phyloP scores from a whole-genome alignment of 2,113 vertebrate species.

The Vulpes lagopus region DNA sequence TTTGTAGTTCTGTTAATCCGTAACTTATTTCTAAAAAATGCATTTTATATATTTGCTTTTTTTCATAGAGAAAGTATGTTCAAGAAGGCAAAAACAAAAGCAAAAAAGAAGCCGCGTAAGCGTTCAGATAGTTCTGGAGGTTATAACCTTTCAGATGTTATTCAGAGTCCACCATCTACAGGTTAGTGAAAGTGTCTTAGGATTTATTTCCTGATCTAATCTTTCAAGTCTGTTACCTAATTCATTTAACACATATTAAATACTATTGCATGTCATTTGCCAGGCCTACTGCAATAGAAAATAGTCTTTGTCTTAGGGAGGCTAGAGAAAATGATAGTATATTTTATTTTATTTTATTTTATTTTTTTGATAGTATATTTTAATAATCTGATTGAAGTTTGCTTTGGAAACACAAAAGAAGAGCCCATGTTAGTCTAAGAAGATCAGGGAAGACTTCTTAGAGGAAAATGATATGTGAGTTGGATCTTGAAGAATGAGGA shows the following conservation, averaged over 20 bases:
- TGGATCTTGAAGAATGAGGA: constrained; percentile 2
- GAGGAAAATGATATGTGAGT: neutral
- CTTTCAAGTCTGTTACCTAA: neutral
- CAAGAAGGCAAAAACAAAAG: constrained; percentile 95
- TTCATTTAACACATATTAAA: neutral
- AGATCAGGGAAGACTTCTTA: neutral
- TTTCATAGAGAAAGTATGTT: constrained; percentile 91
- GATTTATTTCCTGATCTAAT: neutral
- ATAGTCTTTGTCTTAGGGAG: neutral
- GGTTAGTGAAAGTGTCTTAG: constrained; percentile 87
- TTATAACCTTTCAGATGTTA: constrained; percentile 97
- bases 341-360: neutral
- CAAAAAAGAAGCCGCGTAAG: constrained; percentile 95
- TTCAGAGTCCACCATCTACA: constrained; percentile 93
- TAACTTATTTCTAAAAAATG: constrained; percentile 1
- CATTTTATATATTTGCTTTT: constrained; percentile 50
- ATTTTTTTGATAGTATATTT: neutral
- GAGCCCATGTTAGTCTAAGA: neutral
- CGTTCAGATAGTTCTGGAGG: constrained; percentile 97
- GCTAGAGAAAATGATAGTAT: neutral
- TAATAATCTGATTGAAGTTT: neutral
- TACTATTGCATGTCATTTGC: neutral
- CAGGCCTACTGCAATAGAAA: neutral
- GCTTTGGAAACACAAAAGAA: neutral
- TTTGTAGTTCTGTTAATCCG: constrained; percentile 3